phyloP scores from a whole-genome alignment of 2,797 vertebrate species.

The Gadopsis marmoratus region DNA sequence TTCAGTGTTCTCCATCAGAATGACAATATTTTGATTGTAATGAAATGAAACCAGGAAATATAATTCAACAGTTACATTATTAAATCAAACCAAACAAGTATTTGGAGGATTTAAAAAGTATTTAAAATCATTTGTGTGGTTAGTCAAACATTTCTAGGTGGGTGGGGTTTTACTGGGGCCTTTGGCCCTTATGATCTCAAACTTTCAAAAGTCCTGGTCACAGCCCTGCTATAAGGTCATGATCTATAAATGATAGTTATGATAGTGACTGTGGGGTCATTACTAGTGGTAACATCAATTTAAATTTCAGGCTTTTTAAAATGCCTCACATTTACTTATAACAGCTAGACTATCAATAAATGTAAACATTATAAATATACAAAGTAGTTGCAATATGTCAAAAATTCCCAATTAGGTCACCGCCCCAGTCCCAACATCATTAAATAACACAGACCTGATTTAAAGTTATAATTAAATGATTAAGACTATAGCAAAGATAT shows the following conservation, averaged over 20 bases:
- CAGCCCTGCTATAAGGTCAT: not conserved
- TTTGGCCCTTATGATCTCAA: constrained; percentile 9
- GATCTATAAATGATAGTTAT: not conserved
- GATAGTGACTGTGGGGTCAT: not conserved
- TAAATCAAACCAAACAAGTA: not conserved
- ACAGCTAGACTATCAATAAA: constrained; percentile 1
- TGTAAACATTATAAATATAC: not conserved
- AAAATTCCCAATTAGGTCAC: not conserved
- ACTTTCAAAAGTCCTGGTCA: not conserved
- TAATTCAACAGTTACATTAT: not conserved
- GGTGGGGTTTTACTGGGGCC: constrained; percentile 1
- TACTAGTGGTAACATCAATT: not conserved
- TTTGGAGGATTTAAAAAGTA: not conserved
- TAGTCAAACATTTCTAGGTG: not conserved
- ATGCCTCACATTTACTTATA: constrained; percentile 12
- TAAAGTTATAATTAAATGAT: not conserved
- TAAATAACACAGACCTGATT: not conserved
- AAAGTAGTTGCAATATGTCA: not conserved
- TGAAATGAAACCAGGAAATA: not conserved
- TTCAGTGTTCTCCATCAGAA: not conserved
- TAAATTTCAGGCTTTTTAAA: constrained; percentile 32
- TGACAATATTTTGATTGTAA: not conserved
- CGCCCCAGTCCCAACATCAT: not conserved
- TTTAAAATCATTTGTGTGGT: not conserved
- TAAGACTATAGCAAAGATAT: not conserved